Evolutionary conservation across 2,113 vertebrate species (phyloP).

Genomic region (Chloropsis cyanopogon): DNA sequence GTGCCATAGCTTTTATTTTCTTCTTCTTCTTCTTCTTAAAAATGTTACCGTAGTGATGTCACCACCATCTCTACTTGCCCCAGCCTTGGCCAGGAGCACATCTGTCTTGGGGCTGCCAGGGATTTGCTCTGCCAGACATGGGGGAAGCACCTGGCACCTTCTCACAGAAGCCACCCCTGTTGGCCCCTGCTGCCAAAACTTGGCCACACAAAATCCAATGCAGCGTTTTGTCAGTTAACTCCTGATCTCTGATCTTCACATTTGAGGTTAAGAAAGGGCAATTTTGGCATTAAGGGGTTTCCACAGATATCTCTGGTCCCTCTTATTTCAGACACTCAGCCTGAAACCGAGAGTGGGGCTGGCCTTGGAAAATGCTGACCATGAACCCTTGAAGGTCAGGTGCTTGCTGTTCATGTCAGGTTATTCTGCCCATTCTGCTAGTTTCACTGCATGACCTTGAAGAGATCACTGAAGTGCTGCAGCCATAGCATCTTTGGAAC

Average conservation of each 20-base stretch:
- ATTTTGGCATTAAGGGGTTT: neutral
- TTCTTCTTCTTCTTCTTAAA: neutral
- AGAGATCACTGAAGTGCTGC: neutral
- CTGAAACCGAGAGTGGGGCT: neutral
- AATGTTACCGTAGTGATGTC: rapidly evolving
- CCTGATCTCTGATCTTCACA: neutral
- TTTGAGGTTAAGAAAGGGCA: neutral
- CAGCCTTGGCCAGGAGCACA: neutral
- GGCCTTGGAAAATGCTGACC: neutral
- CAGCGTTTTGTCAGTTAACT: neutral
- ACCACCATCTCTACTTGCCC: neutral
- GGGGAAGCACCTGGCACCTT: neutral
- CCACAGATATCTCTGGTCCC: neutral
- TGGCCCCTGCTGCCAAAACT: neutral
- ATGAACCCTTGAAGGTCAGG: neutral
- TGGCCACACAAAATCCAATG: rapidly evolving
- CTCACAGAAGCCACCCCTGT: neutral
- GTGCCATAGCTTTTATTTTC: neutral
- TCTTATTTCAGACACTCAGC: neutral
- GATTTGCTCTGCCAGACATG: neutral
- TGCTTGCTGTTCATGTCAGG: neutral
- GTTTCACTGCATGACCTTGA: neutral
- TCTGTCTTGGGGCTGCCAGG: neutral
- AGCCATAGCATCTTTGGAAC: neutral
- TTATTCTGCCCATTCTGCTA: neutral